These are phyloP conservation scores for Turritopsis dohrnii DNA, from an alignment of 30 jellyfish, hydroid and myxozoan genomes.

Conservation along the genomic window DNA sequence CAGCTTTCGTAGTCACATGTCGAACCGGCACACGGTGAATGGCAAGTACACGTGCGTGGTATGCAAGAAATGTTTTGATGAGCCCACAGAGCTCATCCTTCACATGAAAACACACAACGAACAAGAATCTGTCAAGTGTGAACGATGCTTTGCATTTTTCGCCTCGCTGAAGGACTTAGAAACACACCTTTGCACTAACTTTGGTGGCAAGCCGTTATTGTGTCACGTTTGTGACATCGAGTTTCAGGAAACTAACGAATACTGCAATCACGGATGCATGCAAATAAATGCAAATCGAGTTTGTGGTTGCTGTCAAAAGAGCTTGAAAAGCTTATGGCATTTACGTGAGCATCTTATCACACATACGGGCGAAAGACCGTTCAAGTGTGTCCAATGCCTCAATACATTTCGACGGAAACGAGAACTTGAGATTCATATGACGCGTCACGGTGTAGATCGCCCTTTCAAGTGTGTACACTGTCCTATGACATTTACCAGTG, in stretches of 20 bases:
- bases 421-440: slow-evolving; percentile 16
- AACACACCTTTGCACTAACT: slow-evolving; percentile 14
- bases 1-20: slow-evolving; percentile 9
- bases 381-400: slow-evolving; percentile 20
- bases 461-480: background rate
- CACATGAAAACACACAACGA: slow-evolving; percentile 30
- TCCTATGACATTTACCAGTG: background rate
- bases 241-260: background rate
- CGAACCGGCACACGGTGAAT: slow-evolving; percentile 19
- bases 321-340: slow-evolving; percentile 19
- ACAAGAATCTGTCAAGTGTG: slow-evolving; percentile 16
- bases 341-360: slow-evolving; percentile 27
- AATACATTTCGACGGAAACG: slow-evolving; percentile 22
- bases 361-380: slow-evolving; percentile 27
- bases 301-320: slow-evolving; percentile 19
- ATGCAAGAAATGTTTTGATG: slow-evolving; percentile 11
- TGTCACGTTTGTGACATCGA: slow-evolving; percentile 5
- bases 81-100: slow-evolving; percentile 4
- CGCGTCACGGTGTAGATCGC: slow-evolving; percentile 9
- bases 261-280: slow-evolving; percentile 23
- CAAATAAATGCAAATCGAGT: background rate
- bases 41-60: slow-evolving; percentile 24
- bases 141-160: slow-evolving; percentile 6
- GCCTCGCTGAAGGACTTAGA: slow-evolving; percentile 19
- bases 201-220: slow-evolving; percentile 18